These are phyloP conservation scores for Botia kubotai DNA, from an alignment of 2,797 vertebrate species.

Conservation along the genomic window DNA sequence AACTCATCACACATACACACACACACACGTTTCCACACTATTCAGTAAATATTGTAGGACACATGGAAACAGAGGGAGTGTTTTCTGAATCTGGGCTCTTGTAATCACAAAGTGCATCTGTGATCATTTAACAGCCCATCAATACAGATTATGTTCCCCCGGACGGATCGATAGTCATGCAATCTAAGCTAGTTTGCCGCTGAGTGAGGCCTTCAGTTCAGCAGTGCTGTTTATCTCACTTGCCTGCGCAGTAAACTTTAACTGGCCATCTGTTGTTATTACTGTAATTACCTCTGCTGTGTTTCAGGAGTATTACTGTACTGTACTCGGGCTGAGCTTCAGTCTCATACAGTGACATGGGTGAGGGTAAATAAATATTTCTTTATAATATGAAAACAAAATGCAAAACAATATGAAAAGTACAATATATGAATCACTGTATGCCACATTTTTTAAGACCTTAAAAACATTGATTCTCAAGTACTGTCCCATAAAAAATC, in stretches of 20 bases:
- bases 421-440: too few relatives aligned
- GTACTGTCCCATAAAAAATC: too few relatives aligned
- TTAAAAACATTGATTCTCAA: too few relatives aligned
- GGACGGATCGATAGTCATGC: slow-evolving; percentile 67
- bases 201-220: slow-evolving; percentile 71
- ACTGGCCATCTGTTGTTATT: slow-evolving; percentile 47
- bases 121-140: slow-evolving; percentile 70
- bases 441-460: too few relatives aligned
- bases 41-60: slow-evolving; percentile 29
- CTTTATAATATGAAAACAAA: background rate
- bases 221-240: slow-evolving; percentile 70
- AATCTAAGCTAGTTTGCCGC: slow-evolving; percentile 71
- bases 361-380: background rate
- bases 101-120: slow-evolving; percentile 53
- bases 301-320: slow-evolving; percentile 29
- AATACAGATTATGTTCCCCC: slow-evolving; percentile 72
- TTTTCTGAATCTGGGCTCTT: slow-evolving; percentile 22
- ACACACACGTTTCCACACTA: background rate
- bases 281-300: slow-evolving; percentile 51
- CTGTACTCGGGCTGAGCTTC: background rate
- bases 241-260: slow-evolving; percentile 53
- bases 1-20: background rate
- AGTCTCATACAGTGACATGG: background rate
- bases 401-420: slow-evolving; percentile 3
- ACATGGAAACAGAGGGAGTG: background rate